Evolutionary conservation across 1,140 invertebrate species (phyloP).

Genomic region (Pseudoatta argentina): DNA sequence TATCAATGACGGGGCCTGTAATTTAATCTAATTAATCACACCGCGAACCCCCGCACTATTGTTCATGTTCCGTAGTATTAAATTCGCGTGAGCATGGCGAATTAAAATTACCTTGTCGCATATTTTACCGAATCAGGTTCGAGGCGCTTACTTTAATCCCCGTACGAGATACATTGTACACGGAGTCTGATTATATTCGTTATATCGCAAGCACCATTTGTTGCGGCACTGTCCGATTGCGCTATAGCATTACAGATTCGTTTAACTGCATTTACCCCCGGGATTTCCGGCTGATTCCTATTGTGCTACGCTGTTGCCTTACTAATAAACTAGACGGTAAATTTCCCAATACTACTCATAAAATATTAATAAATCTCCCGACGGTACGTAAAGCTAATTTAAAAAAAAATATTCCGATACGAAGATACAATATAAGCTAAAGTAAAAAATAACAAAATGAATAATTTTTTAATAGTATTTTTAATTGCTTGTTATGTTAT

Average conservation of each 20-base stretch:
- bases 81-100: constrained; percentile 51
- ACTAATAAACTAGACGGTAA: constrained; percentile 24
- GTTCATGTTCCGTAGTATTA: constrained; percentile 64
- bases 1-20: constrained; percentile 68
- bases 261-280: constrained; percentile 22
- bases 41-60: constrained; percentile 59
- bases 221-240: constrained; percentile 37
- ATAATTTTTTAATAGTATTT: too few relatives aligned
- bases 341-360: neutral
- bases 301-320: constrained; percentile 21
- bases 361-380: constrained; percentile 8
- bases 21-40: constrained; percentile 76
- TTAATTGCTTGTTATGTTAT: too few relatives aligned
- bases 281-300: constrained; percentile 50
- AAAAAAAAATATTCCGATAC: neutral
- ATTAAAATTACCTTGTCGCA: constrained; percentile 75
- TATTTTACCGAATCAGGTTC: constrained; percentile 58
- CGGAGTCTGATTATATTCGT: constrained; percentile 55
- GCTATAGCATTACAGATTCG: constrained; percentile 55
- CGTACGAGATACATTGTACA: constrained; percentile 49
- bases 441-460: neutral
- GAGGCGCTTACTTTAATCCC: constrained; percentile 53
- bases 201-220: constrained; percentile 28
- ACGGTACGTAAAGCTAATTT: neutral
- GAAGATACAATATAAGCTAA: neutral